Evolutionary conservation across 1,140 invertebrate species (phyloP).

Genomic region (Temnothorax nylanderi): DNA sequence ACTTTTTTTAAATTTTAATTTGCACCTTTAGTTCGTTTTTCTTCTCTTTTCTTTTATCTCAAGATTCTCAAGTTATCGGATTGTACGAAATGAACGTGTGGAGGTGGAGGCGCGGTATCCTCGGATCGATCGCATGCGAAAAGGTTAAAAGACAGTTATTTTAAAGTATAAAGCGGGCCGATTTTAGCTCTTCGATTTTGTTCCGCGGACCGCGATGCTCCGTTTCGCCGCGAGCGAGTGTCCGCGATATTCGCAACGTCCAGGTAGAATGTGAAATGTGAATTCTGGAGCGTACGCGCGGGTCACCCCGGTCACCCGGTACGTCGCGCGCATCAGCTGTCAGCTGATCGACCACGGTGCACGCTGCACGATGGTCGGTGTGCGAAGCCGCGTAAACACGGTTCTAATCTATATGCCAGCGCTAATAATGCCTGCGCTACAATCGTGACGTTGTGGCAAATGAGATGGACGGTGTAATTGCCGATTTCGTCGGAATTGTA

Average conservation of each 20-base stretch:
- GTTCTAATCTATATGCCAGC: conserved; percentile 6
- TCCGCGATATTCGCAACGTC: background rate
- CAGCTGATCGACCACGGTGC: conserved; percentile 29
- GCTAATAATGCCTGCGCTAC: conserved; percentile 1
- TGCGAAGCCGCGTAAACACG: conserved; percentile 1
- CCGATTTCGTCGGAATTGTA: conserved; percentile 44
- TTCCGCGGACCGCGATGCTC: background rate
- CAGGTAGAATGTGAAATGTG: background rate
- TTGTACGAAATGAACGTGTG: background rate
- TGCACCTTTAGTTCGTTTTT: background rate
- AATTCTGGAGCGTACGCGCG: background rate
- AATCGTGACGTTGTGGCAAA: background rate
- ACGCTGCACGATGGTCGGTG: background rate
- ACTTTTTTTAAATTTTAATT: no score
- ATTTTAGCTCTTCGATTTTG: conserved; percentile 18
- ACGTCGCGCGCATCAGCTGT: conserved; percentile 31
- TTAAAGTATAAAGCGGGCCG: background rate
- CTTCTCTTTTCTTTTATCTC: background rate
- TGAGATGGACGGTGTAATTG: conserved; percentile 41
- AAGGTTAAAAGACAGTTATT: conserved; percentile 27
- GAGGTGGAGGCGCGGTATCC: background rate
- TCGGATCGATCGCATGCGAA: background rate
- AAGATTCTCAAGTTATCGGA: background rate
- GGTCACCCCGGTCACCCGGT: conserved; percentile 6
- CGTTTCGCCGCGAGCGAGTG: background rate